Evolutionary conservation across 2,888 invertebrate genomes (phyloP).

Genomic region (Spicauda simplicius): DNA sequence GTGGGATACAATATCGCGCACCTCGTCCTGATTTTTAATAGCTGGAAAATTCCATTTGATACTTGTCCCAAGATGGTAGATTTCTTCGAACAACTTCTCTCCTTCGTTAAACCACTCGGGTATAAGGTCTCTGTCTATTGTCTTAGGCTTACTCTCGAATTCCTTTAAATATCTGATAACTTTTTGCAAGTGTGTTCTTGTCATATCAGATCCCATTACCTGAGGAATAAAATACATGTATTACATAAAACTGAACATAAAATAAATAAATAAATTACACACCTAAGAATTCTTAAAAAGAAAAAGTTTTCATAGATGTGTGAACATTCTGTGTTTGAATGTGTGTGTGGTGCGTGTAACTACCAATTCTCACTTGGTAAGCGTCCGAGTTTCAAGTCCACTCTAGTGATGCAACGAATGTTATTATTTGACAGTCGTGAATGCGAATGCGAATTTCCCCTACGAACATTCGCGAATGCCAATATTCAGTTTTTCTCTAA

Average conservation of each 20-base stretch:
- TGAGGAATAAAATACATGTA: background rate
- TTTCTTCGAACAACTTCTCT: constrained; percentile 44
- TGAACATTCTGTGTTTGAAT: no score
- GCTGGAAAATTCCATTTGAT: constrained; percentile 39
- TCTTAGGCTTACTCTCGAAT: constrained; percentile 26
- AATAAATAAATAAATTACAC: no score
- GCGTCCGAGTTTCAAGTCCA: no score
- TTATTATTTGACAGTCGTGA: no score
- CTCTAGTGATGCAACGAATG: no score
- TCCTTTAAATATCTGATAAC: constrained; percentile 7
- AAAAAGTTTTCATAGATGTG: no score
- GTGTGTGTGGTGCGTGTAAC: no score
- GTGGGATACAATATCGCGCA: constrained; percentile 15
- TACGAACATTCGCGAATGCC: no score
- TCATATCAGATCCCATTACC: constrained; percentile 27
- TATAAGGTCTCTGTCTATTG: constrained; percentile 32
- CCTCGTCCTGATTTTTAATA: constrained; percentile 37
- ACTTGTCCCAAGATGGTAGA: constrained; percentile 39
- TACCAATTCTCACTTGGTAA: no score
- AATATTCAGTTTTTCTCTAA: no score
- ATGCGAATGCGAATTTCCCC: no score
- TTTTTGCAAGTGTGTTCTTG: constrained; percentile 39
- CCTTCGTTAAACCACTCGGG: constrained; percentile 43
- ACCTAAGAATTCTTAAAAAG: no score
- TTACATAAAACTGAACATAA: background rate